Base-by-base conservation (phyloP, 92 coral and sea anemone species). In the Palythoa caribaeorum region DNA sequence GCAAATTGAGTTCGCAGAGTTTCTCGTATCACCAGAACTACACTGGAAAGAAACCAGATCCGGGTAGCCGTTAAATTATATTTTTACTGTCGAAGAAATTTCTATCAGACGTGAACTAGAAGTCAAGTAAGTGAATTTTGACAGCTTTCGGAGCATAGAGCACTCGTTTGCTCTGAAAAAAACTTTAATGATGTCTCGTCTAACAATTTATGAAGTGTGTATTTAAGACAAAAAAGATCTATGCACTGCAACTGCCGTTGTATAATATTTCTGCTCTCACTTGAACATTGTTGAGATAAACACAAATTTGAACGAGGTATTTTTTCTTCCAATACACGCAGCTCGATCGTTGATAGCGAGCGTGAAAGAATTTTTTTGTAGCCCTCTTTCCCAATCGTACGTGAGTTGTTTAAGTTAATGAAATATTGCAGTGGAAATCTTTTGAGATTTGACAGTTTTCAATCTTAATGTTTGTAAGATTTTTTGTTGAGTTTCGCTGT, bases 31-130 rank as follows among this genome's bases (percentile, higher is more conserved):
- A 81, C 62, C 39, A 66, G 39, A 66, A 55, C 86, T 20, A 15
- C 75, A 28, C 86, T 81, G 76, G 76, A 53, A 37, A 81, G 40
- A 21, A 15, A 60, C 36, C 84, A 79, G 54, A 70, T 76, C 91
- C 86, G 89, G 89, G 77, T 87, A 74, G 89, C 88, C 98, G 94
- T 93, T 95, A 93, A 95, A 93, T 93, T 92, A 87, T 85, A 92
- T 92, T 86, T 92, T 89, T 92, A 92, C 94, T 88, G 91, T 66
- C 83, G 65, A 84, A 87, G 85, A 83, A 83, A 92, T 90, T 86
- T 71, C 85, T 88, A 85, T 78, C 87, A 57, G 69, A 38, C 80
- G 80, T 77, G 77, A 85, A 55, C 87, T 86, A 57, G 53, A 75
- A 59, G 93, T 86, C 54, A 79, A 79, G 72, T 16, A 62, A 60